These are phyloP conservation scores for Cremastobaeus sp. DNA, from an alignment of 2,888 invertebrate genomes.

Conservation along the genomic window DNA sequence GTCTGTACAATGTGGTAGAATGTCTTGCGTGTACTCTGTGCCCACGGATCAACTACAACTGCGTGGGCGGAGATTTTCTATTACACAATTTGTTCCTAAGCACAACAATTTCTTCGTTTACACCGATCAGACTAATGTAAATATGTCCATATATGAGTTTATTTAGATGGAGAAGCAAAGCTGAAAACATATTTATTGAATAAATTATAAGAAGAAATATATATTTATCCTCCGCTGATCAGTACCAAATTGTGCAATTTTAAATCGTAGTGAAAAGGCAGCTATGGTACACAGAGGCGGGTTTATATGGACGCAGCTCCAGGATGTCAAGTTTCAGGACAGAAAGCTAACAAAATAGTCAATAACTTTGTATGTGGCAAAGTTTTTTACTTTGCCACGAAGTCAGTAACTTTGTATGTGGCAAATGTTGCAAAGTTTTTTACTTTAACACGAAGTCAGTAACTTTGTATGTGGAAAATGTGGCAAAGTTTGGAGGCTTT, in stretches of 20 bases:
- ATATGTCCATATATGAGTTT: slow-evolving; percentile 44
- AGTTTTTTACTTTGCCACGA: too few relatives aligned
- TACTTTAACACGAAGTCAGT: too few relatives aligned
- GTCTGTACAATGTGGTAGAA: slow-evolving; percentile 23
- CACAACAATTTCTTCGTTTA: slow-evolving; percentile 1
- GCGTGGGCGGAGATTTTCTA: slow-evolving; percentile 30
- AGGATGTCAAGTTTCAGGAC: too few relatives aligned
- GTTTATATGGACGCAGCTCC: too few relatives aligned
- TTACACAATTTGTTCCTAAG: slow-evolving; percentile 42
- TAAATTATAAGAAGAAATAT: slow-evolving; percentile 24
- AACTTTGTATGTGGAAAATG: too few relatives aligned
- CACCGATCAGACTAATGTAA: slow-evolving; percentile 20
- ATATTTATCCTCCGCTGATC: slow-evolving; percentile 18
- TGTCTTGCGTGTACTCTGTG: slow-evolving; percentile 18
- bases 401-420: too few relatives aligned
- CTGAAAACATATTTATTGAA: slow-evolving; percentile 34
- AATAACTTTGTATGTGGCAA: too few relatives aligned
- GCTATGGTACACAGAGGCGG: slow-evolving; percentile 53
- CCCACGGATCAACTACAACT: too few relatives aligned
- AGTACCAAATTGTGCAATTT: slow-evolving; percentile 47
- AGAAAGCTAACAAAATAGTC: too few relatives aligned
- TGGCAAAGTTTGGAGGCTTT: too few relatives aligned
- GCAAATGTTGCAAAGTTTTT: too few relatives aligned
- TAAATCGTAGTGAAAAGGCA: slow-evolving; percentile 37
- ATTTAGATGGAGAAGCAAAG: slow-evolving; percentile 1